phyloP scores from a whole-genome alignment of 2,113 vertebrate species.

The Nothoprocta pentlandii region DNA sequence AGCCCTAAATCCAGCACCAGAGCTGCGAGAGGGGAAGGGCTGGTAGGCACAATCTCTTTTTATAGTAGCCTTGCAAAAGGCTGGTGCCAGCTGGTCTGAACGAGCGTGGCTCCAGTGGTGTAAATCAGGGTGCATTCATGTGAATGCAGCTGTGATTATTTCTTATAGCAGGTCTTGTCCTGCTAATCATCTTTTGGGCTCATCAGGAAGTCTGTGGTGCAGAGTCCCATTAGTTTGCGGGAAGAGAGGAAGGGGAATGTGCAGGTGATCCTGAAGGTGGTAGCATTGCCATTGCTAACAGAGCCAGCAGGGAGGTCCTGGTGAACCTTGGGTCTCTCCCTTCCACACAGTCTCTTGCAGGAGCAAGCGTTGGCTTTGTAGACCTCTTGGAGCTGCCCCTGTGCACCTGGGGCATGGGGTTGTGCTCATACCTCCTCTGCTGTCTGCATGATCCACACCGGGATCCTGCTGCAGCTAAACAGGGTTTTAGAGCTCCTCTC shows the following conservation, averaged over 20 bases:
- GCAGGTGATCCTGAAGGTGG: conserved; percentile 44
- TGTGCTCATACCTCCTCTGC: not conserved
- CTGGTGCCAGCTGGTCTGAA: conserved; percentile 31
- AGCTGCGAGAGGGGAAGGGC: not conserved
- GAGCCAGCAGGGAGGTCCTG: not conserved
- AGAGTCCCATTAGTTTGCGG: accelerated
- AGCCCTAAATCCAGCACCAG: not conserved
- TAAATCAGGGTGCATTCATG: not conserved
- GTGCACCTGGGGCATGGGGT: accelerated
- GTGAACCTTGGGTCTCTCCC: not conserved
- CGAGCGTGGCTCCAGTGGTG: not conserved
- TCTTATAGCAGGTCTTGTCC: not conserved
- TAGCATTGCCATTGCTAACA: conserved; percentile 28
- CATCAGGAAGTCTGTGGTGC: not conserved
- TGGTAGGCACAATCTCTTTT: conserved; percentile 13
- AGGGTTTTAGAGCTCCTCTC: not conserved
- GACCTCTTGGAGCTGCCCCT: not conserved
- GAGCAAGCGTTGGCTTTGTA: not conserved
- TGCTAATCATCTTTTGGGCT: not conserved
- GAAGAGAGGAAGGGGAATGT: not conserved
- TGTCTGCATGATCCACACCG: not conserved
- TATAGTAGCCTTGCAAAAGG: not conserved
- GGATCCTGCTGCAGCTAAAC: not conserved
- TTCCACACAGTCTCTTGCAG: accelerated
- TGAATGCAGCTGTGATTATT: not conserved